Evolutionary conservation across 2,797 vertebrate genomes (phyloP).

Genomic region (Lacerta viridis): DNA sequence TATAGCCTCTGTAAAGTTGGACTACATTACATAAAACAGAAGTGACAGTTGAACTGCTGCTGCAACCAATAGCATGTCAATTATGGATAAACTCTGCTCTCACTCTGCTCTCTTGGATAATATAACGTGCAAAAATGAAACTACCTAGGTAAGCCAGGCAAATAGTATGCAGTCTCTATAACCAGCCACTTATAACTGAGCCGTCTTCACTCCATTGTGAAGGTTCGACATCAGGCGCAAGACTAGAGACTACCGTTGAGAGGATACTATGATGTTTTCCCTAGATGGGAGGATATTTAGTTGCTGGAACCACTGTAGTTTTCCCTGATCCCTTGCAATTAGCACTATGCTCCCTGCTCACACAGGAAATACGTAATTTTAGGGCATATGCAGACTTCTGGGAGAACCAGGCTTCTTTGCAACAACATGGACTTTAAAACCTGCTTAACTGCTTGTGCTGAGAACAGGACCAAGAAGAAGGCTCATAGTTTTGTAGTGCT

Average conservation of each 20-base stretch:
- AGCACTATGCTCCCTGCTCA: no score
- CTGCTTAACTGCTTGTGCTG: background rate
- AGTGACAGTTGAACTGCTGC: background rate
- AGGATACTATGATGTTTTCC: no score
- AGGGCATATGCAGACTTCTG: no score
- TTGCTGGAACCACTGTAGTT: no score
- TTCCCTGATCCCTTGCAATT: no score
- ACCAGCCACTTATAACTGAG: background rate
- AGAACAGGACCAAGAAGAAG: background rate
- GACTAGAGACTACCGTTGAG: no score
- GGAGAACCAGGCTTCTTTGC: no score
- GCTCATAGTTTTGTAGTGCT: background rate
- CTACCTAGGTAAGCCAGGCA: fast-evolving
- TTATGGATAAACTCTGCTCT: background rate
- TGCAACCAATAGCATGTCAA: background rate
- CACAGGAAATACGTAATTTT: no score
- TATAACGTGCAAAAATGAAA: background rate
- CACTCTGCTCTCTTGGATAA: background rate
- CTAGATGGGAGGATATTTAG: no score
- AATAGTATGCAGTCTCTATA: background rate
- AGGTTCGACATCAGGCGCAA: background rate
- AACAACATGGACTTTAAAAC: no score
- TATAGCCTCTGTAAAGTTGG: slow-evolving; percentile 2
- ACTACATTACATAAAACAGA: fast-evolving
- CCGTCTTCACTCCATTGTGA: background rate